Evolutionary conservation across 2,113 vertebrate genomes (phyloP).

Genomic region (Proteles cristata): DNA sequence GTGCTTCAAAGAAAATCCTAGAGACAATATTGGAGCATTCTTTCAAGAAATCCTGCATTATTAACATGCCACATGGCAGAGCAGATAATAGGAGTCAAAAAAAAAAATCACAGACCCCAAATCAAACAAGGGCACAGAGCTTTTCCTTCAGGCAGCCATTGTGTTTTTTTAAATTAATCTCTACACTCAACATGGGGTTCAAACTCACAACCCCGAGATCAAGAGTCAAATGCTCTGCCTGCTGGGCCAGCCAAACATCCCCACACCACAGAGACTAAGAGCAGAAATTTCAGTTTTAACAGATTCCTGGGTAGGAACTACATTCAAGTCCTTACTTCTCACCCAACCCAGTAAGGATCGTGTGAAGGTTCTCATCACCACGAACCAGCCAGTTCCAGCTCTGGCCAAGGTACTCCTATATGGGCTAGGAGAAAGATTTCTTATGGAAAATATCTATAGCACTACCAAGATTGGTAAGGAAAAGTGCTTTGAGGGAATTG

Average conservation of each 20-base stretch:
- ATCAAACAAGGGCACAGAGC: background rate
- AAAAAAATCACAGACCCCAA: background rate
- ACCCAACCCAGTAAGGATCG: constrained; percentile 97
- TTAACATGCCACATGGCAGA: background rate
- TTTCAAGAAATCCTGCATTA: background rate
- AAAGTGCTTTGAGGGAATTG: constrained; percentile 97
- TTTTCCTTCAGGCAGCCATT: background rate
- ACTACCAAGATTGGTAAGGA: constrained; percentile 99
- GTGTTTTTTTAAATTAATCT: background rate
- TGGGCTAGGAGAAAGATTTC: constrained; percentile 96
- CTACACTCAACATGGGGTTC: background rate
- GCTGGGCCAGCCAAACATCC: background rate
- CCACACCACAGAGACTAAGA: constrained; percentile 90
- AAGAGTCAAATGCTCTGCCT: background rate
- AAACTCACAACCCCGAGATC: background rate
- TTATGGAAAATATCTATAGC: constrained; percentile 98
- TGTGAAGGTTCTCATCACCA: constrained; percentile 97
- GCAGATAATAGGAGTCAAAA: background rate
- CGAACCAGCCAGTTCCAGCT: constrained; percentile 97
- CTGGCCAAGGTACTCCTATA: constrained; percentile 98
- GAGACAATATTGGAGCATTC: background rate
- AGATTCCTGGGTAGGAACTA: constrained; percentile 96
- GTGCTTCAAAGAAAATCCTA: background rate
- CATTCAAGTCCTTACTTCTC: constrained; percentile 95
- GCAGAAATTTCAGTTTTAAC: constrained; percentile 95